Evolutionary conservation across 2,113 vertebrate species (phyloP).

Genomic region (Nycticryphes semicollaris): DNA sequence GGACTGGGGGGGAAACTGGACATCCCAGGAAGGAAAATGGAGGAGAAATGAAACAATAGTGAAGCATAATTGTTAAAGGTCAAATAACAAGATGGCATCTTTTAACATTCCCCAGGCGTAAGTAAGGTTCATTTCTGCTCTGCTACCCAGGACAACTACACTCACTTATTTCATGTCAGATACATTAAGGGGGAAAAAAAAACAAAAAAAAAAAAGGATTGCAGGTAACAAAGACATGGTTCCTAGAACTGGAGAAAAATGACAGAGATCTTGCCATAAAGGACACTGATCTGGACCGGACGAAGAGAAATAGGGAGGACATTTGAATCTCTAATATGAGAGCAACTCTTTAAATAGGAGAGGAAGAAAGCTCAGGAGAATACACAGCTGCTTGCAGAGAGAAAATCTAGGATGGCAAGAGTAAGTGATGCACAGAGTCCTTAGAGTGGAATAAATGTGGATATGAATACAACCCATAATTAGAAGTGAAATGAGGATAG

Average conservation of each 20-base stretch:
- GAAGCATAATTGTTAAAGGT: neutral
- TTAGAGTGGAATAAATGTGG: neutral
- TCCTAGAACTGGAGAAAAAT: neutral
- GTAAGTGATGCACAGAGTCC: neutral
- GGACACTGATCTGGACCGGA: neutral
- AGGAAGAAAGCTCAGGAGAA: neutral
- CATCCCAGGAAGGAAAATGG: neutral
- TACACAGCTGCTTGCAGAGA: fast-evolving
- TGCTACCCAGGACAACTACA: neutral
- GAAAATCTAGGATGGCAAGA: neutral
- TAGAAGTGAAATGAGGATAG: neutral
- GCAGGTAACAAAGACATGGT: neutral
- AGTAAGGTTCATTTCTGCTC: neutral
- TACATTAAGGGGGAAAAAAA: too few species aligned
- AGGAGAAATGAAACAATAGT: neutral
- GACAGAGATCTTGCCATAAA: neutral
- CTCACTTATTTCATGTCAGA: neutral
- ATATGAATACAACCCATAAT: neutral
- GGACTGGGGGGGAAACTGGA: neutral
- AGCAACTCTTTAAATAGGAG: neutral
- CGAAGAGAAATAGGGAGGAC: neutral
- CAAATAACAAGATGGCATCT: neutral
- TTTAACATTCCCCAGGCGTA: neutral
- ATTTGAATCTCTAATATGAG: neutral
- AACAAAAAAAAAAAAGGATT: neutral